Conservation (phyloP, 2,113 vertebrate species). For the Dermatemys mawii region DNA sequence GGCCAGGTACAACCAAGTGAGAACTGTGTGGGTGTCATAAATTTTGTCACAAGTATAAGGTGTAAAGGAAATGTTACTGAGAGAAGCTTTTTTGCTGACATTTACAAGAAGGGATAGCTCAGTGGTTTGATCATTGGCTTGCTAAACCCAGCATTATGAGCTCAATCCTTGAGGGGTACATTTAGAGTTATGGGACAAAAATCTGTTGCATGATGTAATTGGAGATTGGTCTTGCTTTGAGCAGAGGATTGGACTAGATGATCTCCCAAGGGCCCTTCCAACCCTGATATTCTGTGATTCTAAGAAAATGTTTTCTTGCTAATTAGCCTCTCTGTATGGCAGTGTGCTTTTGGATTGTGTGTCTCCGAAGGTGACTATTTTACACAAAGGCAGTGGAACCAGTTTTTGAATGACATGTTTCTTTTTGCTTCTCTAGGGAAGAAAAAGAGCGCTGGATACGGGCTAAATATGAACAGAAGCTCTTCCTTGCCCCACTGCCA, state of each 20-base stretch:
- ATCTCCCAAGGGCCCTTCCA: no score
- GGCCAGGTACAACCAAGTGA: accelerated
- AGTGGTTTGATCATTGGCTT: no score
- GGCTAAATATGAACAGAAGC: constrained; percentile 95
- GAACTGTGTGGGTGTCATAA: not conserved
- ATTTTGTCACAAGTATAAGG: accelerated
- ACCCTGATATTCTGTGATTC: no score
- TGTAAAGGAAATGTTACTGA: not conserved
- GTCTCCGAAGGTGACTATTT: not conserved
- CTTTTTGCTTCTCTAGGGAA: constrained; percentile 83
- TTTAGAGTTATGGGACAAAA: no score
- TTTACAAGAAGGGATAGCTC: not conserved
- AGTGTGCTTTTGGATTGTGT: accelerated
- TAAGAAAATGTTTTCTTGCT: not conserved
- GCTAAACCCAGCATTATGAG: no score
- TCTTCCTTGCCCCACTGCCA: constrained; percentile 88
- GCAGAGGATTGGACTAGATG: no score
- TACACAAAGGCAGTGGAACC: accelerated
- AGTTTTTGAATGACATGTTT: not conserved
- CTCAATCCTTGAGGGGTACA: no score
- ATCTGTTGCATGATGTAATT: no score
- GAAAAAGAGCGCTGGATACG: constrained; percentile 97
- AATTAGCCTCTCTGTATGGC: not conserved
- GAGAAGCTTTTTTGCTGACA: not conserved
- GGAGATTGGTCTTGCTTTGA: no score